Base-by-base conservation (phyloP, 1,140 invertebrate genomes). In the Mylabris phalerata region DNA sequence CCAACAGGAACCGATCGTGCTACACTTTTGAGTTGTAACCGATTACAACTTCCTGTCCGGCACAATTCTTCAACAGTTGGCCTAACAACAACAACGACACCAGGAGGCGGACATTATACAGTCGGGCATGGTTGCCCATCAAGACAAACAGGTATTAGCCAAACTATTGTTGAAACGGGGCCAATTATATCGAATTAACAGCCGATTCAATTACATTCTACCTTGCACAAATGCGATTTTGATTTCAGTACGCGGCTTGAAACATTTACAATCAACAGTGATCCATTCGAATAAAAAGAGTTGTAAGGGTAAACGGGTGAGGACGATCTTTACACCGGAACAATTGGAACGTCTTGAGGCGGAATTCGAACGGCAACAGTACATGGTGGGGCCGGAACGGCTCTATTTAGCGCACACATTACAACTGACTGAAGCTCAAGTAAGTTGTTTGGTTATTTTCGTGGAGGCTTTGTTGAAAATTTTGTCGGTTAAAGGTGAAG, bases 301-400 rank as follows among this genome's bases (percentile, higher is more conserved):
- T 44, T 71, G 70, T 48, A 74, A 73, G 61, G 73, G 73, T 57
- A 96, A 96, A 76, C 76, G 94, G 55, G 90, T 95, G 7, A 78
- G 95, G 26, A 98, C 94, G 0, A 96, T 96, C 55, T 98, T 97
- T 75, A 97, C 93, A 0, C 88, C 90, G 0, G 92, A 96, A 66
- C 95, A 98, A 75, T 73, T 98, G 50, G 91, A 95, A 69, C 79
- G 90, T 59, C 75, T 97, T 19, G 94, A 98, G 70, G 86, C 86
- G 0, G 93, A 95, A 77, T 98, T 97, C 65, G 89, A 93, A 59
- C 73, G 89, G 11, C 93, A 96, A 68, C 94, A 97, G 71, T 97
- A 98, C 74, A 93, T 98, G 90, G 93, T 94, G 3, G 94, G 94
- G 0, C 92, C 92, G 0, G 93, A 96, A 73, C 75, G 95, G 61